Evolutionary conservation across 2,797 vertebrate genomes (phyloP), one percentile per base, ranked within the genome.

Genomic region (Crax fasciolata): DNA sequence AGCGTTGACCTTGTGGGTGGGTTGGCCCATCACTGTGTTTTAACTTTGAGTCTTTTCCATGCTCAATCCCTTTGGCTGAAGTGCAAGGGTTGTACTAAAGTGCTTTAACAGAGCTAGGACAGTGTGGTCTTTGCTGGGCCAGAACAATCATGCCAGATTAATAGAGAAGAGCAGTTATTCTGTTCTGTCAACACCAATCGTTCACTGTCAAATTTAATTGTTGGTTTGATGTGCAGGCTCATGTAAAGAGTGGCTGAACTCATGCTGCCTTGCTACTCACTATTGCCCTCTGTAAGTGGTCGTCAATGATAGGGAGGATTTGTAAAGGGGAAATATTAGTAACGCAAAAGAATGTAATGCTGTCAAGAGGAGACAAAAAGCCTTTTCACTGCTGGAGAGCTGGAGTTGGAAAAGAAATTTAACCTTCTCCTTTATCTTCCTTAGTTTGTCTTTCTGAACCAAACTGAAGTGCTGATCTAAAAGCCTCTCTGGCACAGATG

Each of bases 1-100:
- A 28, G 4, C 0, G 1, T 3, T 35, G 58, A 54, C 15, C 28
- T 73, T 2, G 2, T 2, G 28, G 44, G 11, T 32, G 62, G 30
- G 6, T n/a, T 0, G 2, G 13, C 6, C 11, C 25, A 4, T 21
- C 28, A 0, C 3, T 48, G 20, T n/a, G 48, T 27, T 74, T 52
- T 25, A 54, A 16, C 21, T 80, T 49, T 48, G 23, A 14, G 23
- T 48, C 63, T n/a, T 32, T 25, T 32, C 44, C 23, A 13, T 66
- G n/a, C 63, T 48, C 38, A 17, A 25, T 15, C 27, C 6, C 13
- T 11, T 54, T 41, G 49, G 19, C 35, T 54, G 49, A 52, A 41
- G 20, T 6, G 14, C 38, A 41, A 30, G 49, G 67, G 28, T 28
- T 30, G 38, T 21, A 20, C 49, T 71, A 41, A 71, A 54, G 35